A percentile compares a stretch with the other conserved stretches of the same genome.
phyloP scores from a whole-genome alignment of 2,888 invertebrate species.

The Germaria angustata region DNA sequence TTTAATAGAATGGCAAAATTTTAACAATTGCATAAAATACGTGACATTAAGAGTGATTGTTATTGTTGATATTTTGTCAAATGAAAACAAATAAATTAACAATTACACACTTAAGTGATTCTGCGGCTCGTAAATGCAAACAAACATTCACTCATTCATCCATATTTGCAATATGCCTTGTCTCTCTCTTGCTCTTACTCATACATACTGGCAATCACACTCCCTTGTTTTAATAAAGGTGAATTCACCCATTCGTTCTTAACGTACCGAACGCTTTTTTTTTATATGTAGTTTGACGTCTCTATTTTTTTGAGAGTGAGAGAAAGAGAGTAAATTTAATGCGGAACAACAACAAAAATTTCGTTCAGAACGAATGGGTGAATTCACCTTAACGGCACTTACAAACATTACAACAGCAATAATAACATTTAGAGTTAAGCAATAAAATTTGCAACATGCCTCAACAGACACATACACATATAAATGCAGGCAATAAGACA shows the following conservation, averaged over 20 bases:
- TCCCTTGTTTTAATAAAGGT: conserved; percentile 18
- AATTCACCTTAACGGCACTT: too few species aligned
- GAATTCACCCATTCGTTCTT: too few species aligned
- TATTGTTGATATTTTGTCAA: conserved; percentile 78
- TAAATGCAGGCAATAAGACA: neutral
- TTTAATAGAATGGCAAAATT: conserved; percentile 46
- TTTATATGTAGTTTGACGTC: too few species aligned
- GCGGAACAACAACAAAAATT: too few species aligned
- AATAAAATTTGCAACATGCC: conserved; percentile 61
- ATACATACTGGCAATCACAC: neutral
- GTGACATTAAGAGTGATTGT: conserved; percentile 74
- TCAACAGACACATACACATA: conserved; percentile 21
- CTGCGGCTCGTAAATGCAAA: conserved; percentile 63
- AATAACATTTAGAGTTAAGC: conserved; percentile 33
- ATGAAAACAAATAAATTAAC: conserved; percentile 78
- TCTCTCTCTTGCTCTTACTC: neutral
- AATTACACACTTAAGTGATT: conserved; percentile 79
- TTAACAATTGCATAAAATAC: conserved; percentile 62
- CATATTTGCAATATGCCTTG: conserved; percentile 14
- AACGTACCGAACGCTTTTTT: too few species aligned
- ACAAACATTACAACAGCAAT: conserved; percentile 21
- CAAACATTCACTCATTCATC: conserved; percentile 23
- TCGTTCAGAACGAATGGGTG: too few species aligned
- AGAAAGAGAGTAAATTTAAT: too few species aligned
- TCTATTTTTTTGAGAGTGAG: too few species aligned